Conservation (phyloP, 2,113 vertebrate species). For the Carollia perspicillata region DNA sequence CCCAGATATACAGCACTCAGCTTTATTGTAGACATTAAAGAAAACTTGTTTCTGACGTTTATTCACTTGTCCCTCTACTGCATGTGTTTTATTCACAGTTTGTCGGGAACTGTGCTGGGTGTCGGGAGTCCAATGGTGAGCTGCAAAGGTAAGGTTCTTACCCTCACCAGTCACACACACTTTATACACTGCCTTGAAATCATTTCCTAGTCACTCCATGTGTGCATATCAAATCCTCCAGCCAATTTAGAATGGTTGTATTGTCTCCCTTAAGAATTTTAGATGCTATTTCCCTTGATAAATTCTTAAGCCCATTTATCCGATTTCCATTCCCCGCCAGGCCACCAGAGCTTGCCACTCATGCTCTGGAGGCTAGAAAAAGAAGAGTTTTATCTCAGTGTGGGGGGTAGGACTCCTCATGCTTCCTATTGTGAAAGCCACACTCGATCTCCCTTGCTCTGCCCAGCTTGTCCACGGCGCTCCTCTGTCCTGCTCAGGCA, state of each 20-base stretch:
- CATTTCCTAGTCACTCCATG: background rate
- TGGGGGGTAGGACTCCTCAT: background rate
- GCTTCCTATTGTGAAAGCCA: background rate
- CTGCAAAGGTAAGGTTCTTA: background rate
- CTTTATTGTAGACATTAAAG: background rate
- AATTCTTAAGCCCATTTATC: background rate
- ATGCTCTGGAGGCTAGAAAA: background rate
- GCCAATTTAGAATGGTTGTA: background rate
- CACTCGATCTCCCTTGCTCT: background rate
- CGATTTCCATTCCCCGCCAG: background rate
- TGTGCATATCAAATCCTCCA: background rate
- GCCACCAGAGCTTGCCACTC: background rate
- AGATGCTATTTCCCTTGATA: background rate
- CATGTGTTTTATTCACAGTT: background rate
- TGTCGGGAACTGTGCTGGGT: background rate
- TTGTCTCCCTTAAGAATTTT: background rate
- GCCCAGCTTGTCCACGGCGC: background rate
- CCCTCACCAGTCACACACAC: background rate
- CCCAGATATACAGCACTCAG: background rate
- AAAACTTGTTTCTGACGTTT: background rate
- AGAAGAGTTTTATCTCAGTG: background rate
- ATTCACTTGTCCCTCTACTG: background rate
- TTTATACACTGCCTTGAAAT: background rate
- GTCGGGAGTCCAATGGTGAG: background rate
- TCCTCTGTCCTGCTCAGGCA: background rate